Evolutionary conservation across 2,888 invertebrate species (phyloP).

Genomic region (Lutraria lutraria): DNA sequence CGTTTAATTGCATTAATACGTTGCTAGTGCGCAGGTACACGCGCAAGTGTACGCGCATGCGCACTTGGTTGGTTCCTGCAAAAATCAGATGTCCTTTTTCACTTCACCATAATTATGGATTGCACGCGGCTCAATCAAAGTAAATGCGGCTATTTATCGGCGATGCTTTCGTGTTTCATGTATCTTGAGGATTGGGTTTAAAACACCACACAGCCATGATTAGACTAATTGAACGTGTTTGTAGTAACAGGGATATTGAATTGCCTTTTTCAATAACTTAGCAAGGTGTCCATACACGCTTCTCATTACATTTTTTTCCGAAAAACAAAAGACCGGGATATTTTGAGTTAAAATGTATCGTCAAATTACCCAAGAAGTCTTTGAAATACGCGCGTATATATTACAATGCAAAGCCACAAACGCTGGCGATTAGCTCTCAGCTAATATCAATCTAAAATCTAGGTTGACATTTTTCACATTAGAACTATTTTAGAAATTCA

Average conservation of each 20-base stretch:
- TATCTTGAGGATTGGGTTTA: background rate
- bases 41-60: no score
- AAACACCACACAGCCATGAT: background rate
- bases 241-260: background rate
- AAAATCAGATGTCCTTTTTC: no score
- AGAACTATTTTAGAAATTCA: no score
- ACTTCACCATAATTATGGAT: background rate
- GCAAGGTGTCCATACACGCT: background rate
- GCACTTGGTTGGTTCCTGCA: no score
- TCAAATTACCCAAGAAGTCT: background rate
- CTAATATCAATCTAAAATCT: background rate
- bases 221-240: background rate
- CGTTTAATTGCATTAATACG: no score
- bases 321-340: background rate
- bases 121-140: background rate
- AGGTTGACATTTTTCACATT: background rate
- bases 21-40: no score
- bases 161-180: background rate
- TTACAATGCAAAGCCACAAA: background rate
- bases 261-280: conserved; percentile 8
- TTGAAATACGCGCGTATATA: background rate
- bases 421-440: background rate
- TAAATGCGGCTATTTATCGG: background rate
- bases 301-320: background rate
- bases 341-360: background rate